These are phyloP conservation scores for Hydroisotoma schaefferi DNA, from an alignment of 2,888 invertebrate genomes.

Conservation along the genomic window DNA sequence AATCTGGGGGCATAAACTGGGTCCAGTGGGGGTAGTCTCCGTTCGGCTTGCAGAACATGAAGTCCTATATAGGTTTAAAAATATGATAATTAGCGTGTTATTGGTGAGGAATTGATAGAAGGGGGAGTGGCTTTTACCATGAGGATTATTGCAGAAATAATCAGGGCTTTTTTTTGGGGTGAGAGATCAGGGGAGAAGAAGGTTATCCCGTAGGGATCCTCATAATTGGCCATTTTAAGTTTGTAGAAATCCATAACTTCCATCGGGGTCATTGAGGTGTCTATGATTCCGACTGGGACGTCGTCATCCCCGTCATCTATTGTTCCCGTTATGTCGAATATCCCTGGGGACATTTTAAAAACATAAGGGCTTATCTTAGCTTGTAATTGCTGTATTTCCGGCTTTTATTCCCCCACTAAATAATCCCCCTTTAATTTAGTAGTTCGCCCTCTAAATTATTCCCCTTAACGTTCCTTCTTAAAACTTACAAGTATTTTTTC, in stretches of 20 bases:
- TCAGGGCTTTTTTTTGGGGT: conserved; percentile 23
- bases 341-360: no score
- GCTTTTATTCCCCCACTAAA: no score
- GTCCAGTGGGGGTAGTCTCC: conserved; percentile 22
- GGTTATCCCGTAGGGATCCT: conserved; percentile 21
- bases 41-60: conserved; percentile 13
- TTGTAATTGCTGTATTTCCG: no score
- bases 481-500: no score
- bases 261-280: conserved; percentile 14
- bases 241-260: conserved; percentile 28
- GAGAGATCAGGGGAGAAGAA: conserved; percentile 18
- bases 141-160: conserved; percentile 16
- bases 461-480: no score
- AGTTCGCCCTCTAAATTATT: no score
- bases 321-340: conserved; percentile 18
- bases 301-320: conserved; percentile 23
- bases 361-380: no score
- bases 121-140: conserved; percentile 9
- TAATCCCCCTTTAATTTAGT: no score
- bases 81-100: neutral
- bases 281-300: conserved; percentile 31
- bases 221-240: conserved; percentile 4
- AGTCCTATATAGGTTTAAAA: conserved; percentile 18
- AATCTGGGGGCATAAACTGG: conserved; percentile 26
- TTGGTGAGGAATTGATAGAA: neutral